A percentile compares a stretch with the other conserved stretches of the same genome.
Evolutionary conservation across 2,797 vertebrate genomes (phyloP).

Genomic region (Tachyglossus aculeatus): DNA sequence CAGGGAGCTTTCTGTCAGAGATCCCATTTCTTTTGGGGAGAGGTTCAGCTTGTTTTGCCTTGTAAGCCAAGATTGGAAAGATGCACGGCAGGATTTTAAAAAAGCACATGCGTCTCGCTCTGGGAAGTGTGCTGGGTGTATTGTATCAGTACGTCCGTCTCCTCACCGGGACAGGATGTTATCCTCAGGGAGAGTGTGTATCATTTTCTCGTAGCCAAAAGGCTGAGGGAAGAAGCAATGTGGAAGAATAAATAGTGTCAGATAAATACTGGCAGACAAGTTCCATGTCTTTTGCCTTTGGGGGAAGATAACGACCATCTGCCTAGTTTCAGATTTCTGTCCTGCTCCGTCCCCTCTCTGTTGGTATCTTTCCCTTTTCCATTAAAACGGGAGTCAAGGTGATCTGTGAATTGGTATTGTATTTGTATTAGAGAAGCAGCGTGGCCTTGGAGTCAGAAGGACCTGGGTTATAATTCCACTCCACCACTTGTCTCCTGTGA

Average conservation of each 20-base stretch:
- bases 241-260: not conserved
- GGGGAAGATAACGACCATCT: no score
- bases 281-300: not conserved
- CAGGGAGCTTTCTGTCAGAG: no score
- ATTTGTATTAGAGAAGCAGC: no score
- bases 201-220: not conserved
- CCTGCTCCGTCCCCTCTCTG: no score
- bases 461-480: no score
- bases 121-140: not conserved
- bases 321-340: no score
- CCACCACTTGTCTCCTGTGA: no score
- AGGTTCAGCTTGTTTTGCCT: not conserved
- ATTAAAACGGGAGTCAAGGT: no score
- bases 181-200: not conserved
- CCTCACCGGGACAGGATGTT: not conserved
- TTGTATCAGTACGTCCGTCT: not conserved
- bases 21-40: not conserved
- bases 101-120: not conserved
- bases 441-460: no score
- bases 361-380: no score
- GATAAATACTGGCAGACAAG: not conserved
- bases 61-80: not conserved
- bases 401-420: no score
- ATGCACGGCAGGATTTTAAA: not conserved
- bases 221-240: no score